A percentile compares a stretch with the other conserved stretches of the same genome.
phyloP scores from a whole-genome alignment of 1,140 invertebrate species.

The Rhopalosiphum padi region DNA sequence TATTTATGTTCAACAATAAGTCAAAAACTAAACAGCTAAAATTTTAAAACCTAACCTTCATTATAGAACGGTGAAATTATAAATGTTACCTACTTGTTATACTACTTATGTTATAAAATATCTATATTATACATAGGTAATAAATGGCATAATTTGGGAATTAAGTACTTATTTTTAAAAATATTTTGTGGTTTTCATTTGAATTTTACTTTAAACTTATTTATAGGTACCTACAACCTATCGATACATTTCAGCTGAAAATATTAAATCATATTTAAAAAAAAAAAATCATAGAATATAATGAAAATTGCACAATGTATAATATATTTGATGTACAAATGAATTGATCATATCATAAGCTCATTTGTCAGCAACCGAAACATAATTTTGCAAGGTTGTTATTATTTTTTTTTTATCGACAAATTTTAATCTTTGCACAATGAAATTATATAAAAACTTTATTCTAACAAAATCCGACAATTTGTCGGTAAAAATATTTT shows the following conservation, averaged over 20 bases:
- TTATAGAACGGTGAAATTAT: neutral
- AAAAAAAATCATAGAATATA: neutral
- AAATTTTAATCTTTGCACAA: neutral
- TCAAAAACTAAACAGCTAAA: neutral
- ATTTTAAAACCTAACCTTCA: neutral
- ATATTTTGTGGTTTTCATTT: neutral
- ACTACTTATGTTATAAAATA: neutral
- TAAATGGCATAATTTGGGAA: neutral
- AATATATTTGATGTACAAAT: neutral
- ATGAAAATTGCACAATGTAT: neutral
- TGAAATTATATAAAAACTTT: neutral
- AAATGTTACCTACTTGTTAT: neutral
- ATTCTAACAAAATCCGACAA: neutral
- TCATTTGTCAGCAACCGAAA: neutral
- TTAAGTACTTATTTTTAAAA: neutral
- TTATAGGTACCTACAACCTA: neutral
- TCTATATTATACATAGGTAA: neutral
- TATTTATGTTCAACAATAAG: neutral
- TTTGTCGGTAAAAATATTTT: neutral
- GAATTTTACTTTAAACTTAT: neutral
- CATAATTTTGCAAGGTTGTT: conserved; percentile 23
- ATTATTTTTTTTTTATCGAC: conserved; percentile 12
- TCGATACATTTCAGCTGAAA: neutral
- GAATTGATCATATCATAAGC: neutral
- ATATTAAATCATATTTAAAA: neutral